Conservation (phyloP, 2,888 invertebrate species). For the Odontocerum albicorne region DNA sequence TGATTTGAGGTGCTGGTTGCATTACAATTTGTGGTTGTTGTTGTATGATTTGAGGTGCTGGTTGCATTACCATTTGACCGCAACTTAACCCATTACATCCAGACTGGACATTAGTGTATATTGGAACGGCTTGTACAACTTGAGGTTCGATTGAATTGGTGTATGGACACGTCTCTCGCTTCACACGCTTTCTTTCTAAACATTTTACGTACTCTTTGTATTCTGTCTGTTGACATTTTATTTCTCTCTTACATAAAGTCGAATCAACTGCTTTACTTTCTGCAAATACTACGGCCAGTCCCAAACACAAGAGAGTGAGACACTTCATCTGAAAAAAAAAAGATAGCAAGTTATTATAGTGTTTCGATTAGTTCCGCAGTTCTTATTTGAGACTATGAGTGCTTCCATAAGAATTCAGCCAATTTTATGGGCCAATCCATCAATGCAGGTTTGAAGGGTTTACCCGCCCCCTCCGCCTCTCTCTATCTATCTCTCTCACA, state of each 20-base stretch:
- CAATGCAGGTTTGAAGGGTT: too few relatives aligned
- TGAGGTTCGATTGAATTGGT: constrained; percentile 7
- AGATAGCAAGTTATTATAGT: too few relatives aligned
- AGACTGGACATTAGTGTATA: not conserved
- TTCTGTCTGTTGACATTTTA: constrained; percentile 26
- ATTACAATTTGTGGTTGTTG: not conserved
- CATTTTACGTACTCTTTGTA: constrained; percentile 27
- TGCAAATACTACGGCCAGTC: not conserved
- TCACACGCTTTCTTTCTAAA: constrained; percentile 17
- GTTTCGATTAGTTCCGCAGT: too few relatives aligned
- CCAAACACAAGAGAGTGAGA: not conserved
- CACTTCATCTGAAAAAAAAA: constrained; percentile 26
- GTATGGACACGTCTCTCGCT: constrained; percentile 22
- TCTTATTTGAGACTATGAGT: too few relatives aligned
- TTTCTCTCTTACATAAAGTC: not conserved
- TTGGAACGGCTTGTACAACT: constrained; percentile 12
- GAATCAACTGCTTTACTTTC: not conserved
- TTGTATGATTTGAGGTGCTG: not conserved
- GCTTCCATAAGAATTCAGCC: too few relatives aligned
- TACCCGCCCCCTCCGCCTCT: too few relatives aligned
- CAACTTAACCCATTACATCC: not conserved
- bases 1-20: not conserved
- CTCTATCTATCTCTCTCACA: too few relatives aligned
- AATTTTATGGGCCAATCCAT: too few relatives aligned
- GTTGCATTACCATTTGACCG: not conserved